Evolutionary conservation across 2,797 vertebrate genomes (phyloP).

Genomic region (Ctenopoma multispine): DNA sequence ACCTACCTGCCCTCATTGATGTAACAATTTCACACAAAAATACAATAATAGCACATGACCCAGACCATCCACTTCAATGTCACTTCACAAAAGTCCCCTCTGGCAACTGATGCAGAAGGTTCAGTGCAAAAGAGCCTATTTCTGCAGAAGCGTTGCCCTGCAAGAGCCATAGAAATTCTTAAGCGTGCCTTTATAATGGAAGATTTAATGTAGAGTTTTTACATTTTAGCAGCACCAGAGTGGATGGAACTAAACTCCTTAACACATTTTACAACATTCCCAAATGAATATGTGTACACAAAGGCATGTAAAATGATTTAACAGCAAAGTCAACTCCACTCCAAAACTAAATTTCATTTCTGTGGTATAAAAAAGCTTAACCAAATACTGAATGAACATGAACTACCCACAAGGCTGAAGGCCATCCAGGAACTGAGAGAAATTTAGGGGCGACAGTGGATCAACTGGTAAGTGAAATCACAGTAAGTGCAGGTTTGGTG

Average conservation of each 20-base stretch:
- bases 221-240: constrained; percentile 12
- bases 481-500: too few relatives aligned
- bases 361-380: neutral
- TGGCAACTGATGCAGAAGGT: constrained; percentile 40
- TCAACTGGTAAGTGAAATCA: too few relatives aligned
- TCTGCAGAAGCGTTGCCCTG: constrained; percentile 36
- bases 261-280: constrained; percentile 9
- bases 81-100: constrained; percentile 55
- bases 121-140: constrained; percentile 46
- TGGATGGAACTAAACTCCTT: constrained; percentile 18
- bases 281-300: neutral
- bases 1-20: constrained; percentile 60
- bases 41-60: constrained; percentile 64
- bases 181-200: constrained; percentile 30
- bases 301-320: constrained; percentile 6
- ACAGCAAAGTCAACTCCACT: neutral
- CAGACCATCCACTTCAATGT: constrained; percentile 55
- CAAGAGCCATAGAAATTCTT: constrained; percentile 39
- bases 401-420: neutral
- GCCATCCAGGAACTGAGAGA: neutral
- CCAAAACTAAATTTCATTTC: constrained; percentile 22
- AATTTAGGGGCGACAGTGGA: too few relatives aligned
- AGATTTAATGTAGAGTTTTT: constrained; percentile 41
- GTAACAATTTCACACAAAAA: constrained; percentile 64
- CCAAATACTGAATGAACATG: constrained; percentile 1